phyloP scores from a whole-genome alignment of 1,140 invertebrate genomes.

The Apis laboriosa region DNA sequence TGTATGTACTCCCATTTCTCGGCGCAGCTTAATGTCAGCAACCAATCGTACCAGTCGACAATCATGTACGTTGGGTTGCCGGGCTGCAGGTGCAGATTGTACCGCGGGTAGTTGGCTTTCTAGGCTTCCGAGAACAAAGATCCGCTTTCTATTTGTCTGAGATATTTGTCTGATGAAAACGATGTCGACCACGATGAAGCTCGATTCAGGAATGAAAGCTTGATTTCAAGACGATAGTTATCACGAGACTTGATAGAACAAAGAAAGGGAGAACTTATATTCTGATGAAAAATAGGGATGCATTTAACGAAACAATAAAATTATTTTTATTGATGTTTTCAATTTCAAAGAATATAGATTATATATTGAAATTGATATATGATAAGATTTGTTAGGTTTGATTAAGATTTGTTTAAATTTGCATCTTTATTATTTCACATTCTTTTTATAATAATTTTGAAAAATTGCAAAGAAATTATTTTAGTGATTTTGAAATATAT shows the following conservation, averaged over 20 bases:
- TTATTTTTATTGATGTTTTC: neutral
- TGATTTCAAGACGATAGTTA: neutral
- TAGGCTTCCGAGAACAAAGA: slow-evolving; percentile 22
- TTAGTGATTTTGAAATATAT: no score
- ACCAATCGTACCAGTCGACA: slow-evolving; percentile 1
- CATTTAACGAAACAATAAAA: neutral
- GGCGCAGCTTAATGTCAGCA: neutral
- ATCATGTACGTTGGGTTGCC: slow-evolving; percentile 26
- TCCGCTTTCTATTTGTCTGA: slow-evolving; percentile 16
- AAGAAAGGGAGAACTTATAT: neutral
- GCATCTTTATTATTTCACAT: neutral
- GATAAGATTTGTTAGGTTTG: neutral
- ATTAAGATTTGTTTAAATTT: neutral
- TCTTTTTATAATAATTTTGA: neutral
- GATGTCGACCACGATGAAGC: neutral
- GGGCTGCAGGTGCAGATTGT: slow-evolving; percentile 23
- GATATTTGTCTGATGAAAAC: slow-evolving; percentile 15
- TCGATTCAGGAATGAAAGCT: slow-evolving; percentile 1
- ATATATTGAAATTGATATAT: neutral
- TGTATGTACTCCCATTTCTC: neutral
- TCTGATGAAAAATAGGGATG: no score
- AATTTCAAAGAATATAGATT: no score
- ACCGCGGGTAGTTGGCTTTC: slow-evolving; percentile 14
- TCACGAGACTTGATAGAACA: neutral
- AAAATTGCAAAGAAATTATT: neutral